phyloP scores from a whole-genome alignment of 2,888 invertebrate genomes.

The Girardia tigrina region DNA sequence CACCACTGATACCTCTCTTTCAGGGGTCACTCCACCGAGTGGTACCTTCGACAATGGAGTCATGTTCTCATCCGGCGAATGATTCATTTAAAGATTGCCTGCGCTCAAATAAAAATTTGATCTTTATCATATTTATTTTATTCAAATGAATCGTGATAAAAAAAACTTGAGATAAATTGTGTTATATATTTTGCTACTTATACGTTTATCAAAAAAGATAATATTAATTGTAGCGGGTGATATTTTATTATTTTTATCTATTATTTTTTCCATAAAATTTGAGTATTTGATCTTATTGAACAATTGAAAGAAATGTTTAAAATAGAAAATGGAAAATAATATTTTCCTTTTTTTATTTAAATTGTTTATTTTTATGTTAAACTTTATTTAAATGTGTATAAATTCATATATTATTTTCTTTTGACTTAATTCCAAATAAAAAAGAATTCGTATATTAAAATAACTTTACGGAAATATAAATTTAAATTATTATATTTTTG shows the following conservation, averaged over 20 bases:
- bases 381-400: no score
- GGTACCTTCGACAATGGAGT: slow-evolving; percentile 33
- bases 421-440: no score
- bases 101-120: slow-evolving; percentile 13
- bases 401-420: no score
- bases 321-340: no score
- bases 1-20: background rate
- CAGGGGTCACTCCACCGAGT: slow-evolving; percentile 33
- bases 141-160: background rate
- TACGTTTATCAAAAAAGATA: background rate
- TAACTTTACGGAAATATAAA: no score
- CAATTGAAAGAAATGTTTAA: no score
- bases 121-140: background rate
- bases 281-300: no score
- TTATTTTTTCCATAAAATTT: background rate
- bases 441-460: no score
- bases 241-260: background rate
- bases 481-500: no score
- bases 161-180: background rate
- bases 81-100: slow-evolving; percentile 30
- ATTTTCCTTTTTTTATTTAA: no score
- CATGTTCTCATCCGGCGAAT: slow-evolving; percentile 31
- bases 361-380: no score
- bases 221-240: background rate
- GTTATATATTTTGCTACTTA: background rate